phyloP scores from a whole-genome alignment of 2,888 invertebrate genomes.

The Antitype chi region DNA sequence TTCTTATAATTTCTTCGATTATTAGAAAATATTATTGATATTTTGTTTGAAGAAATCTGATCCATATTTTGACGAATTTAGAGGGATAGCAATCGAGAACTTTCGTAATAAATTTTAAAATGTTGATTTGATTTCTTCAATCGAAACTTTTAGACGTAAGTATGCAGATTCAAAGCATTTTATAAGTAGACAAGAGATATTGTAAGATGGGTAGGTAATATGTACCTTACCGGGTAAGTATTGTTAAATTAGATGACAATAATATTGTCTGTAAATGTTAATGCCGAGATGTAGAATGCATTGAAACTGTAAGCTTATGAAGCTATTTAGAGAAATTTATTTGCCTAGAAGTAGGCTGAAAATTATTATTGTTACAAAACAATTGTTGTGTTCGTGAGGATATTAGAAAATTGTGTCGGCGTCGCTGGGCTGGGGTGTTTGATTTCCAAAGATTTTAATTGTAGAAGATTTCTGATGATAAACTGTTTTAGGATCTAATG shows the following conservation, averaged over 20 bases:
- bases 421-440: conserved; percentile 42
- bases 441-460: conserved; percentile 42
- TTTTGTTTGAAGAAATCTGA: conserved; percentile 42
- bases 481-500: background rate
- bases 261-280: conserved; percentile 8
- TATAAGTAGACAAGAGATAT: background rate
- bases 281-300: conserved; percentile 12
- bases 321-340: conserved; percentile 59
- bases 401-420: conserved; percentile 72
- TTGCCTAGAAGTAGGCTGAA: conserved; percentile 62
- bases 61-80: background rate
- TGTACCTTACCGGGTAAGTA: conserved; percentile 9
- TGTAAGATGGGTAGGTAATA: conserved; percentile 2
- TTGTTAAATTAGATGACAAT: conserved; percentile 32
- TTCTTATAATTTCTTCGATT: conserved; percentile 56
- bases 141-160: conserved; percentile 21
- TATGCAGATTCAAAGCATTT: conserved; percentile 47
- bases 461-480: background rate
- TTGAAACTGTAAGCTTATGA: conserved; percentile 51
- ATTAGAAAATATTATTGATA: conserved; percentile 37
- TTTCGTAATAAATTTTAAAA: background rate
- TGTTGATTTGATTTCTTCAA: conserved; percentile 38
- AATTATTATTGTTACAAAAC: conserved; percentile 66
- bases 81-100: background rate
- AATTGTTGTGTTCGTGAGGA: conserved; percentile 77